Evolutionary conservation across 2,113 vertebrate species (phyloP), one percentile per base, ranked within the genome.

Genomic region (Lycaon pictus): DNA sequence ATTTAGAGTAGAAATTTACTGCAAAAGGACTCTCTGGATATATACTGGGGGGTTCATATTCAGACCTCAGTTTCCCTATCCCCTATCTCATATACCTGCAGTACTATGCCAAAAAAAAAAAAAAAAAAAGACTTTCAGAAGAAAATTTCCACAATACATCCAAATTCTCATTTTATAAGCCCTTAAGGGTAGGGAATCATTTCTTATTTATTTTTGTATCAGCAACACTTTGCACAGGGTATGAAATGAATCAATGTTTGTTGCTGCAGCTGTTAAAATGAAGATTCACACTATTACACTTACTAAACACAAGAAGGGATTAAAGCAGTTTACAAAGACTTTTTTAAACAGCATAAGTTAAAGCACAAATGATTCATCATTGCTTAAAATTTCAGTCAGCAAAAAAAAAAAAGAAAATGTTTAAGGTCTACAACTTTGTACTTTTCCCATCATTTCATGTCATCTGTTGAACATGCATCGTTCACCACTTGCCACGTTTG

Each of bases 71-170:
- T 58, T 55, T 88, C 15, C 51, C 3, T 81, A 6, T 74, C 7
- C n/a, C 51, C 65, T 69, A 32, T 43, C 7, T 69, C 65, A 22
- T 17, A 58, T 2, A 56, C 35, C 27, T 55, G 43, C 3, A 69
- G 15, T 88, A 82, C 23, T 32, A 6, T 20, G 10, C 3, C 69
- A 29, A 22, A 77, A 62, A 89, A 82, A 89, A 86, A 27, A 22
- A 80, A 32, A 17, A 71, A 63, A 92, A 67, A 93, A 87, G 3
- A 71, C 20, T 71, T 92, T 71, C 55, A 95, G 77, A 85, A 80
- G 76, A n/a, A 87, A 37, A 91, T 77, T 58, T 25, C 32, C 37
- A 12, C 56, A 93, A 79, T 20, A 43, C 29, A 53, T 91, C 12
- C 23, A 90, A 87, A 80, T 72, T 7, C 20, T 56, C 22, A 43